Evolutionary conservation across 23 tunicate genomes (phyloP).

Genomic region (Oikopleura dioica): DNA sequence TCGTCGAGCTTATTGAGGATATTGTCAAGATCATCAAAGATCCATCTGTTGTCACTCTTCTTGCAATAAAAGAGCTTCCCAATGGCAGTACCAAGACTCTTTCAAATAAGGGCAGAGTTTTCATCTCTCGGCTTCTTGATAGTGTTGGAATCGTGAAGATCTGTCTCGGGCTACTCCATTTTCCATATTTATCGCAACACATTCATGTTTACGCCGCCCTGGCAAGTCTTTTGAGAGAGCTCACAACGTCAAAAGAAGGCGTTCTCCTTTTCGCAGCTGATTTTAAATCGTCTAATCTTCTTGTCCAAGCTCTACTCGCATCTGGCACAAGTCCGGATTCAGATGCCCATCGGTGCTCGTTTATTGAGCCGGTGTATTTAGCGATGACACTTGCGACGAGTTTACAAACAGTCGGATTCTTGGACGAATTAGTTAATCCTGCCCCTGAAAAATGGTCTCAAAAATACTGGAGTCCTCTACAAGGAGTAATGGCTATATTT

Average conservation of each 20-base stretch:
- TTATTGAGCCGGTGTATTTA: background rate
- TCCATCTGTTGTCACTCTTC: background rate
- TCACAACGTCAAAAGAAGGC: conserved; percentile 4
- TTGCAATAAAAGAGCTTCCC: background rate
- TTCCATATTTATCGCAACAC: background rate
- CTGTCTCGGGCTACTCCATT: background rate
- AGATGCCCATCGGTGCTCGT: background rate
- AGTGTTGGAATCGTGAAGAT: background rate
- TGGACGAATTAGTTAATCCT: background rate
- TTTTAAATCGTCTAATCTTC: background rate
- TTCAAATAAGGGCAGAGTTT: conserved; percentile 3
- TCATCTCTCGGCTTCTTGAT: background rate
- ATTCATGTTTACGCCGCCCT: background rate
- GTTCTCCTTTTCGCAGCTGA: background rate
- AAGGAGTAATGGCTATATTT: background rate
- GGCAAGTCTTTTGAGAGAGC: background rate
- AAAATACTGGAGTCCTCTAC: background rate
- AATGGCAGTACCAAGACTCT: background rate
- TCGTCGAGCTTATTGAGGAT: background rate
- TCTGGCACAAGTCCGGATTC: background rate
- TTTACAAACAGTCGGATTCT: background rate
- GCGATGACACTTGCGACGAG: background rate
- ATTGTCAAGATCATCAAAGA: background rate
- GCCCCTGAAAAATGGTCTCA: background rate
- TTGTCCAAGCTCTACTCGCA: background rate